Base-by-base conservation (phyloP, 2,888 invertebrate genomes). In the Furcula furcula region DNA sequence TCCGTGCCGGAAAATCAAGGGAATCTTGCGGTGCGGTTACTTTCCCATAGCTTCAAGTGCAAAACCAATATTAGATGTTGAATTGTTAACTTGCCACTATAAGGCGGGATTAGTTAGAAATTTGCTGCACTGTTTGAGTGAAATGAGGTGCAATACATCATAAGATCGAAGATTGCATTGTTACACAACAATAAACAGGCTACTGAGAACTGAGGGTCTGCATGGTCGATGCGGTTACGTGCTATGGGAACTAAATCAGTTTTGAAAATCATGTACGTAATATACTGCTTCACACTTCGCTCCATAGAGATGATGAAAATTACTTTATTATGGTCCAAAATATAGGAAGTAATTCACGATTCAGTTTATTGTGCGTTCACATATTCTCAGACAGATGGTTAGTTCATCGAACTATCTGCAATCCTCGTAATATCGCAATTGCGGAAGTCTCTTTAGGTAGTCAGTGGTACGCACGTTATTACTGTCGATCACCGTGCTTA, bases 21-120 rank as follows among this genome's bases (percentile, higher is more conserved):
- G 82, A 80, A 85, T 83, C 81, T 74, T 40, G 45, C 59, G 40
- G 54, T 82, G 85, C 64, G 85, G 85, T 85, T 83, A 73, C 65
- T 67, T 82, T 83, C 78, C 73, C 82, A 82, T 80, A 79, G 76
- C 70, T 67, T 65, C 62, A 63, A 57, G 80, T 62, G 61, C 75
- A 82, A 86, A 86, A 83, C 81, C 80, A 86, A 87, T 86, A 82
- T 83, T 77, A 68, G 69, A 70, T 64, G 66, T 72, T 68, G 69
- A 69, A 64, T 72, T 66, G 74, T 60, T 71, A 75, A 72, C 65
- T 73, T 67, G 62, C 71, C 71, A 72, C 74, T 78, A 75, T 64
- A n/a, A 66, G 75, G 58, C 65, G 61, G 60, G 49, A 34, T 53
- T 52, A 48, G 63, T 68, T 66, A 61, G 64, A 66, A 64, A 58